phyloP scores from a whole-genome alignment of 2,888 invertebrate species.

The Herminia tarsipennalis region DNA sequence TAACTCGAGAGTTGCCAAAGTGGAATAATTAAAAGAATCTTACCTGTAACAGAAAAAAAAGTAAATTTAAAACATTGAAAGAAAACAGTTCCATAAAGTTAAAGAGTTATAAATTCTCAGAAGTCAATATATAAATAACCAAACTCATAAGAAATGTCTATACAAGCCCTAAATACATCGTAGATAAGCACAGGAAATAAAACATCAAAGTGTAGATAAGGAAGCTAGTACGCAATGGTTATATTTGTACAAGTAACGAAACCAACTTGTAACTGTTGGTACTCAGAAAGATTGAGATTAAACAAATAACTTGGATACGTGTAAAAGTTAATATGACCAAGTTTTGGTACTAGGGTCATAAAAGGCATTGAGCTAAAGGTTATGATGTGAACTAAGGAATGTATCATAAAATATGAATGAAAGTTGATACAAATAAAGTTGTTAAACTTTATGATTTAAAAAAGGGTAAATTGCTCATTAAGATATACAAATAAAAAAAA shows the following conservation, averaged over 20 bases:
- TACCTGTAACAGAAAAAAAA: slow-evolving; percentile 7
- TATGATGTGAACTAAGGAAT: no score
- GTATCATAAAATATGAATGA: no score
- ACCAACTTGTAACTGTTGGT: slow-evolving; percentile 27
- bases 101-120: background rate
- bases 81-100: background rate
- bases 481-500: no score
- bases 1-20: no score
- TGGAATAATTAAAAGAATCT: background rate
- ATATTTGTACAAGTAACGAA: slow-evolving; percentile 54
- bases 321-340: no score
- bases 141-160: slow-evolving; percentile 36
- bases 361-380: no score
- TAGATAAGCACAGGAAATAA: slow-evolving; percentile 77
- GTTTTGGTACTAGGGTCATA: no score
- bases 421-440: no score
- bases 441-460: no score
- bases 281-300: slow-evolving; percentile 12
- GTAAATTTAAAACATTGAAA: background rate
- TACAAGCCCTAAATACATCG: slow-evolving; percentile 53
- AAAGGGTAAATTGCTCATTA: no score
- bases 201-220: slow-evolving; percentile 75
- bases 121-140: slow-evolving; percentile 2
- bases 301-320: slow-evolving; percentile 13
- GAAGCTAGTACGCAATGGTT: slow-evolving; percentile 36